Base-by-base conservation (phyloP, 2,797 vertebrate species). In the Ispidina picta region DNA sequence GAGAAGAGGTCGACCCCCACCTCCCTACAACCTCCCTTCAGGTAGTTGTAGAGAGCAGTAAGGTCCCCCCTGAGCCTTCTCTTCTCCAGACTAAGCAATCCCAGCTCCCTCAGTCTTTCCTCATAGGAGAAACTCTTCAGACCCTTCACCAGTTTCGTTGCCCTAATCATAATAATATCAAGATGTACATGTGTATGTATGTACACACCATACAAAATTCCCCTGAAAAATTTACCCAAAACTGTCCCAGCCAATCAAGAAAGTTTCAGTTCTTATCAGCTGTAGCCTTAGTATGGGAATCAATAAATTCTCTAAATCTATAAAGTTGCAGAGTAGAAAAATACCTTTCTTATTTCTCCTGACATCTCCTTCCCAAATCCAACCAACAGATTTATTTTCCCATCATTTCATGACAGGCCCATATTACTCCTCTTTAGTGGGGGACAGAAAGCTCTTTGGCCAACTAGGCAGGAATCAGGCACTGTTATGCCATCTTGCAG, bases 201-300 rank as follows among this genome's bases (percentile, higher is more conserved):
- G 8, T 10, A 52, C 8, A 43, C 7, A 82, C 9, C 31, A 64
- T 68, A 86, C 7, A 88, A 90, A 96, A 90, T 86, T 43, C 5
- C 73, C 86, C 64, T 56, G 41, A 81, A 94, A 56, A 96, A 94
- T 48, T 90, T 96, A 94, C 90, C 88, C 95, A 81, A 89, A 95
- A 96, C 95, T 80, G 69, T 46, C 83, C 82, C 92, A 95, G 83
- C 14, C 17, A 96, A 93, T 62, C 35, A 95, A 94, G 8, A 7
- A 71, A 94, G 46, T 74, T 75, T 89, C 86, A 92, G 82, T 86
- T 94, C 77, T 89, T 92, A 95, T 79, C 85, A 92, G 89, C 74
- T 88, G 59, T 39, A 90, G 82, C 78, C 52, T 96, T 92, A 90
- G 90, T 83, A 86, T 39, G 69, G 89, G 59, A 90, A 92, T 79